Base-by-base conservation (phyloP, 2,113 vertebrate genomes). In the Tonatia bakeri region DNA sequence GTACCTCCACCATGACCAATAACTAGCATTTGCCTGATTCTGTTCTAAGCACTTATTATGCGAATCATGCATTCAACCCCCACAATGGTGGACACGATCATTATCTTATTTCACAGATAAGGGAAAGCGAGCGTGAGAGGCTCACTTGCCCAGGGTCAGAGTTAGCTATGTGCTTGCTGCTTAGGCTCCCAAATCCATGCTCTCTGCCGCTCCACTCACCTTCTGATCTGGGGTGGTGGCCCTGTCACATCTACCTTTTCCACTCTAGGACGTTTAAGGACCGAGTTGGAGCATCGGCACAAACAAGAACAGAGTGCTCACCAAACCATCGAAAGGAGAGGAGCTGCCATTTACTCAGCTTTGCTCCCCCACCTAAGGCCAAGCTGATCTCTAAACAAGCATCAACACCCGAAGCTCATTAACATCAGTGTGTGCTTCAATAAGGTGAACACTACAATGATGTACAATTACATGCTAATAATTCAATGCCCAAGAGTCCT, bases 381-480 rank as follows among this genome's bases (percentile, higher is more conserved):
- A 94, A 16, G 0, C 17, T 90, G 97, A 70, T 97, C 96, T 96
- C 98, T 98, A 97, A 97, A 97, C 96, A 96, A 96, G 96, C 97
- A 94, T 5, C 0, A 98, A 90, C 96, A 92, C 91, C 96, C 83
- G 50, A 10, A 96, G 97, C 96, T 98, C 98, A 98, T 98, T 98
- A 98, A 95, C 96, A 97, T 89, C 92, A 95, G 98, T 16, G 92
- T 95, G 5, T 33, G 96, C 97, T 96, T 97, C 98, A 97, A 33
- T 98, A 98, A 97, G 95, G 97, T 98, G 97, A 98, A 94, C 87
- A 73, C 93, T 94, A 96, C 90, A 94, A 86, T 81, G 97, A 98
- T 92, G 89, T 90, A 95, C 98, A 98, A 98, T 98, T 98, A 98
- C 95, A 97, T 76, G 76, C 97, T 97, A 98, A 98, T 97, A 98